Evolutionary conservation across 2,113 vertebrate species (phyloP).

Genomic region (Seriola rivoliana): DNA sequence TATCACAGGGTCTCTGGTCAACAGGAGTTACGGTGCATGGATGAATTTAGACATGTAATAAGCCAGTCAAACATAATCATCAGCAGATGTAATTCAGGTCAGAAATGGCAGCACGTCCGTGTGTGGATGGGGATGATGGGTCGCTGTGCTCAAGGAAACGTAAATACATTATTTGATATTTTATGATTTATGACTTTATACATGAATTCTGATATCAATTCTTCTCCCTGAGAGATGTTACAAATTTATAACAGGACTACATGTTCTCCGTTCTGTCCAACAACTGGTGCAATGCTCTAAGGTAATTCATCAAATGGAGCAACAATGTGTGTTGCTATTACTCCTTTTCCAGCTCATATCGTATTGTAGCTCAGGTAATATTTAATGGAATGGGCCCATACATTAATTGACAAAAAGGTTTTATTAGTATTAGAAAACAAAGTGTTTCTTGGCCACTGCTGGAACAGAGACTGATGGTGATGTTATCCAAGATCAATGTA

Average conservation of each 20-base stretch:
- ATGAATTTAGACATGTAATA: constrained; percentile 45
- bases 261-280: constrained; percentile 20
- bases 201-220: constrained; percentile 58
- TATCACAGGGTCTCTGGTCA: constrained; percentile 23
- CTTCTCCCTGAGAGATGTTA: constrained; percentile 52
- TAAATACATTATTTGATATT: constrained; percentile 70
- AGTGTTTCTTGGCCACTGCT: constrained; percentile 5
- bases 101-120: constrained; percentile 44
- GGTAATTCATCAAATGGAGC: constrained; percentile 49
- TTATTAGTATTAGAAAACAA: constrained; percentile 5
- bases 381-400: constrained; percentile 1
- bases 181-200: constrained; percentile 64
- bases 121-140: constrained; percentile 41
- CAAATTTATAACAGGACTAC: constrained; percentile 47
- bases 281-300: constrained; percentile 26
- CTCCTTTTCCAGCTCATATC: constrained; percentile 2
- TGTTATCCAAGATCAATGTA: constrained; percentile 10
- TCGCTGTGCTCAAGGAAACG: constrained; percentile 49
- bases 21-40: constrained; percentile 32
- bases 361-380: not conserved
- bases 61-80: constrained; percentile 64
- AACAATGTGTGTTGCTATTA: constrained; percentile 9
- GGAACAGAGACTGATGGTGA: constrained; percentile 5
- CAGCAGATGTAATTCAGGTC: constrained; percentile 61
- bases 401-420: constrained; percentile 17